Conservation (phyloP, 2,797 vertebrate genomes). For the Scyliorhinus canicula region DNA sequence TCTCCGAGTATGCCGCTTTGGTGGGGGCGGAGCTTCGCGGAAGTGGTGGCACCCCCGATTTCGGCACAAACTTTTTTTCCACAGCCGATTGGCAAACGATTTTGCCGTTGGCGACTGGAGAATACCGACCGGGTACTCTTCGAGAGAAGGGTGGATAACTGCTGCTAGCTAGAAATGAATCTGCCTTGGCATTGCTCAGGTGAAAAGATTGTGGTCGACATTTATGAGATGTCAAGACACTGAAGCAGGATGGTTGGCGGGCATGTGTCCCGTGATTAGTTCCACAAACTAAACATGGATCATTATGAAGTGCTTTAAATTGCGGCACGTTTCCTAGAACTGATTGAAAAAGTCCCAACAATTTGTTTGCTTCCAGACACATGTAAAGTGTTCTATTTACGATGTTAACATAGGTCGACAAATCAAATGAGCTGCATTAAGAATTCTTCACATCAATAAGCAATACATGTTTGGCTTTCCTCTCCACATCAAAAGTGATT, state of each 20-base stretch:
- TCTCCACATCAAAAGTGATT: not conserved
- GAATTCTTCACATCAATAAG: not conserved
- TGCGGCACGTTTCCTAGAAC: not conserved
- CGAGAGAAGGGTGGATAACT: too few species aligned
- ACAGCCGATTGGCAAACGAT: too few species aligned
- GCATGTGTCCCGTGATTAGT: not conserved
- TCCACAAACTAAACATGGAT: not conserved
- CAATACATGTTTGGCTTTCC: not conserved
- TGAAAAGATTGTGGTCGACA: not conserved
- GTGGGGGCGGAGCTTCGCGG: too few species aligned
- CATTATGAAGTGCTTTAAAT: not conserved
- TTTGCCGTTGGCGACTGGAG: too few species aligned
- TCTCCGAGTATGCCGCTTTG: too few species aligned
- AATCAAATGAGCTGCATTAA: not conserved
- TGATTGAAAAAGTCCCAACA: not conserved
- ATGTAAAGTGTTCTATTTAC: not conserved
- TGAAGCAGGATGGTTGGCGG: not conserved
- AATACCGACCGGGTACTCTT: too few species aligned
- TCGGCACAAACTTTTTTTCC: too few species aligned
- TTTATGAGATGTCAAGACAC: not conserved
- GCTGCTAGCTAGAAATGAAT: too few species aligned
- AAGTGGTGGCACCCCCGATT: too few species aligned
- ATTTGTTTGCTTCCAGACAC: not conserved
- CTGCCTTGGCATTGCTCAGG: not conserved
- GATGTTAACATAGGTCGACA: not conserved